phyloP scores from a whole-genome alignment of 2,888 invertebrate species.

The Heliconius charithonia region DNA sequence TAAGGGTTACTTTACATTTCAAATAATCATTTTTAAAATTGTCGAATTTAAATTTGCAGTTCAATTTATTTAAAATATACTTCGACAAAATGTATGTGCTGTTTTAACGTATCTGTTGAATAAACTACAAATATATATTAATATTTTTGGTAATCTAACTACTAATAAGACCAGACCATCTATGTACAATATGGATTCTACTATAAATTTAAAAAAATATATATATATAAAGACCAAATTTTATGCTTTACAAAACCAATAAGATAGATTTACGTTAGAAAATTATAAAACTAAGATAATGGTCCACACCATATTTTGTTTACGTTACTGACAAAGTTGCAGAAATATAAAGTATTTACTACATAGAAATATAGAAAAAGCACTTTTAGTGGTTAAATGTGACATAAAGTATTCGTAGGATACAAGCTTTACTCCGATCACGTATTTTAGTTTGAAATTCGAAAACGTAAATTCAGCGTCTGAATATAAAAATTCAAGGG shows the following conservation, averaged over 20 bases:
- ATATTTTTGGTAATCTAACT: too few species aligned
- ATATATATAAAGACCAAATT: background rate
- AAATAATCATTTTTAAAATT: background rate
- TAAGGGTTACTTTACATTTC: background rate
- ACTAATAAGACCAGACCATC: too few species aligned
- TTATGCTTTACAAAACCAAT: background rate
- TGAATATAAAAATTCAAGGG: slow-evolving; percentile 70
- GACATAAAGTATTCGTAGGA: slow-evolving; percentile 62
- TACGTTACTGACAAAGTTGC: background rate
- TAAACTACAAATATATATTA: background rate
- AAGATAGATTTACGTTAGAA: background rate
- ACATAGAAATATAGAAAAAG: slow-evolving; percentile 46
- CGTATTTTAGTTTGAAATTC: slow-evolving; percentile 72
- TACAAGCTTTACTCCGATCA: slow-evolving; percentile 67
- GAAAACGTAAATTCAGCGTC: slow-evolving; percentile 74
- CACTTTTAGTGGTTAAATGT: slow-evolving; percentile 57
- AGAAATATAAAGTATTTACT: slow-evolving; percentile 9
- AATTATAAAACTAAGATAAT: background rate
- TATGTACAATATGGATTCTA: background rate
- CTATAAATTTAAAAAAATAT: background rate
- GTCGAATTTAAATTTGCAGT: background rate
- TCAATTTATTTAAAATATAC: too few species aligned
- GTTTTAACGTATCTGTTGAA: background rate
- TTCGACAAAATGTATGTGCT: too few species aligned
- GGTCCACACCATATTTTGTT: background rate